Evolutionary conservation across 2,888 invertebrate genomes (phyloP), one percentile per base, ranked within the genome.

Genomic region (Teleogryllus oceanicus): DNA sequence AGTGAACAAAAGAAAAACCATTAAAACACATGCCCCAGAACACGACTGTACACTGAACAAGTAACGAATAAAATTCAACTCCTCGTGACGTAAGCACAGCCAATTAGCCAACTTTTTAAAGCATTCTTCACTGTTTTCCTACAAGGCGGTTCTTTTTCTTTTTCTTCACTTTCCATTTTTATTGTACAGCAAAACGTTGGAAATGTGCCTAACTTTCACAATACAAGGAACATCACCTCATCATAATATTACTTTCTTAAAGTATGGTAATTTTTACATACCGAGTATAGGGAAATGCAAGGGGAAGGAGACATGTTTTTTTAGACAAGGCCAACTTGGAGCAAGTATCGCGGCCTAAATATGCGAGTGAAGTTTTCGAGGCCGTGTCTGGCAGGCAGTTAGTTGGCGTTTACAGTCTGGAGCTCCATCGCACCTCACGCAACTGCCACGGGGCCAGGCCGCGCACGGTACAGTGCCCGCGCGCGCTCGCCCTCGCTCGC

Each of bases 151-250:
- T 62, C 62, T 18, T 62, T 62, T 62, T 62, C 62, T 62, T 62
- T 62, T 62, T 62, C 62, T 62, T 62, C n/a, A 18, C n/a, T n/a
- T 62, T 62, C n/a, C 62, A 8, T 62, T 62, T 62, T 62, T 62
- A 62, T 62, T 62, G 62, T 62, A 16, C 16, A 62, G 16, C 62
- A n/a, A 62, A 62, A 62, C n/a, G 62, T 62, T 62, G 62, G 12
- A 62, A 62, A n/a, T n/a, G 62, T 62, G 62, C 62, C 62, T 18
- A 62, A 62, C 62, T 62, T 62, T n/a, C 62, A 62, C 62, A 62
- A 62, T 62, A 62, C 62, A 62, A 13, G 13, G 62, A 62, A 62
- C n/a, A 62, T 16, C 62, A 62, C 62, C 62, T 62, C 62, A 62
- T 62, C 62, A 62, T 62, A n/a, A 62, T 62, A 62, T 62, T 62